Base-by-base conservation (phyloP, 53 echinoderm and acorn worm species). In the Zoroaster sp. region DNA sequence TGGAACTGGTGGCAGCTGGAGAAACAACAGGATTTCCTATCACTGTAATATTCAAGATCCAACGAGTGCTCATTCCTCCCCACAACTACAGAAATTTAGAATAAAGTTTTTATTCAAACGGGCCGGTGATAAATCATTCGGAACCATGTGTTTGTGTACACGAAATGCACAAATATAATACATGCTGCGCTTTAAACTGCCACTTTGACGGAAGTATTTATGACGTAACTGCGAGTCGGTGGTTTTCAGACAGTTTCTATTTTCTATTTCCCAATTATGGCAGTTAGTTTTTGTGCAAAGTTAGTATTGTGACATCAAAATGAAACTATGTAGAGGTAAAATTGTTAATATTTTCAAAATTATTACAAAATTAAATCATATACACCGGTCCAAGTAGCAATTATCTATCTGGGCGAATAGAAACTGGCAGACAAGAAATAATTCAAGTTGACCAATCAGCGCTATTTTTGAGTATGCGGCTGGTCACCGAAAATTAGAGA, bases 371-470 rank as follows among this genome's bases (percentile, higher is more conserved):
- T 28, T 25, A 28, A 59, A 2, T 59, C 28, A 28, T 59, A 28
- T n/a, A n/a, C n/a, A n/a, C n/a, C 3, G 2, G 8, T 59, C 28
- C 8, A 42, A 81, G 20, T 66, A 42, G 15, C 14, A 38, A 21
- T 17, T 55, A n/a, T 25, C 14, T 39, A 17, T 81, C 13, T 12
- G 32, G 14, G 3, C 5, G 33, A 21, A 32, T 32, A 67, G 68
- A 81, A 81, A 81, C 81, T 9, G 41, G 1, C 35, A 14, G 8
- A 38, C 41, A 38, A 65, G 5, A 31, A 30, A 67, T 80, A 66
- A 59, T 79, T 79, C 63, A 37, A 79, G 53, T 40, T 42, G 17
- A 68, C 81, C 81, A 81, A 81, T 81, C 81, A 81, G 81, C 40
- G 28, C 0, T 15, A 23, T 25, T 13, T 28, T 66, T 59, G 25